Evolutionary conservation across 2,797 vertebrate species (phyloP).

Genomic region (Rhinogobio ventralis): DNA sequence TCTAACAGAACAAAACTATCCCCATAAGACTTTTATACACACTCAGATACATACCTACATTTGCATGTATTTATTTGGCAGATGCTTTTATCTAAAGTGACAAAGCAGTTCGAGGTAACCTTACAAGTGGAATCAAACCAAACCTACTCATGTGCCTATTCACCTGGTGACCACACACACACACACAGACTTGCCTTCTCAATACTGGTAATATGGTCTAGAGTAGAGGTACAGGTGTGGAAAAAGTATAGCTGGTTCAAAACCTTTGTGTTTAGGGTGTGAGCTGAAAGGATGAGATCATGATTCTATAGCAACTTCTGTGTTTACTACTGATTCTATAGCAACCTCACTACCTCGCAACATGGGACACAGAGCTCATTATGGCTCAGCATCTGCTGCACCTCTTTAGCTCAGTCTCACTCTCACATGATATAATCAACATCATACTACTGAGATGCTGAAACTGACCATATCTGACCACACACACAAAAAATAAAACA

Average conservation of each 20-base stretch:
- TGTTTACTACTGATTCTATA: slow-evolving; percentile 15
- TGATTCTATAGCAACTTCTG: slow-evolving; percentile 2
- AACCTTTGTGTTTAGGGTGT: background rate
- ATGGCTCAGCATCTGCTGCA: slow-evolving; percentile 21
- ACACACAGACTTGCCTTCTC: background rate
- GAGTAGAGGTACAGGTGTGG: slow-evolving; percentile 6
- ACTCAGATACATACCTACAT: background rate
- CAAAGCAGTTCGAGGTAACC: background rate
- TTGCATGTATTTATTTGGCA: background rate
- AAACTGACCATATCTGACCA: background rate
- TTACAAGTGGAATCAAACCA: background rate
- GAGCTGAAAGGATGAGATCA: slow-evolving; percentile 26
- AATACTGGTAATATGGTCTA: background rate
- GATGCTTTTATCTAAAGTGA: background rate
- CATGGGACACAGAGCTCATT: slow-evolving; percentile 13
- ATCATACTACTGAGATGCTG: background rate
- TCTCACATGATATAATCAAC: slow-evolving; percentile 4
- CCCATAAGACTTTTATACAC: background rate
- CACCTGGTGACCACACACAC: background rate
- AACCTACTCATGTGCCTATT: background rate
- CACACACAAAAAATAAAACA: background rate
- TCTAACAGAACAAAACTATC: background rate
- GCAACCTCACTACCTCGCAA: slow-evolving; percentile 8
- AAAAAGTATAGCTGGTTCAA: background rate
- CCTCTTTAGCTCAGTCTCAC: background rate